Conservation (phyloP, 37 sponge, comb jelly and placozoan species). For the Beroe ovata region DNA sequence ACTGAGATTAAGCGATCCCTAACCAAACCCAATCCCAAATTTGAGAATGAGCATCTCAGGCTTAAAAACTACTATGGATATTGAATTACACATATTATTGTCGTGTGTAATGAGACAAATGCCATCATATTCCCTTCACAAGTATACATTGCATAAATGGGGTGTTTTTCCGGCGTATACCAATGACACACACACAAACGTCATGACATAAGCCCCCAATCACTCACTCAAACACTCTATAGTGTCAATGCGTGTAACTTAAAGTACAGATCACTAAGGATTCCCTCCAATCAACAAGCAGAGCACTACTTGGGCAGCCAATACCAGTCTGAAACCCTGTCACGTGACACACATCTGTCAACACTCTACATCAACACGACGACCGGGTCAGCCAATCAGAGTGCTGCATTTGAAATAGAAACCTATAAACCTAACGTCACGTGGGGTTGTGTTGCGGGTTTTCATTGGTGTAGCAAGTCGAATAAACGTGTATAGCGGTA, state of each 20-base stretch:
- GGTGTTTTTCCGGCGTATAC: no score
- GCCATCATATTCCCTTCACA: background rate
- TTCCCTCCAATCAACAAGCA: background rate
- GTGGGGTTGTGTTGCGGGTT: no score
- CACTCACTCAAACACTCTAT: background rate
- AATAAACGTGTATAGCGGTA: no score
- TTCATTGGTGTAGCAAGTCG: no score
- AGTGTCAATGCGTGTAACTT: background rate
- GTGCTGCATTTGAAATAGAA: background rate
- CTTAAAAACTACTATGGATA: no score
- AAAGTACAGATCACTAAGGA: background rate
- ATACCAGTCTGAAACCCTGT: background rate
- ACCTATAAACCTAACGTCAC: background rate
- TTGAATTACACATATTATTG: no score
- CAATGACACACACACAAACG: no score
- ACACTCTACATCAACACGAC: slow-evolving; percentile 40
- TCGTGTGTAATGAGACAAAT: no score
- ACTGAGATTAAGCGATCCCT: no score
- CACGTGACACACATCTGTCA: slow-evolving; percentile 32
- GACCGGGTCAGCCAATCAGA: background rate
- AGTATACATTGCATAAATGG: background rate
- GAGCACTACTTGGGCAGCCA: background rate
- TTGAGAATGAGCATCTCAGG: no score
- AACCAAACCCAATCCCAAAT: no score
- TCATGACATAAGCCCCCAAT: background rate